Evolutionary conservation across 2,113 vertebrate species (phyloP).

Genomic region (Calidris pygmaea): DNA sequence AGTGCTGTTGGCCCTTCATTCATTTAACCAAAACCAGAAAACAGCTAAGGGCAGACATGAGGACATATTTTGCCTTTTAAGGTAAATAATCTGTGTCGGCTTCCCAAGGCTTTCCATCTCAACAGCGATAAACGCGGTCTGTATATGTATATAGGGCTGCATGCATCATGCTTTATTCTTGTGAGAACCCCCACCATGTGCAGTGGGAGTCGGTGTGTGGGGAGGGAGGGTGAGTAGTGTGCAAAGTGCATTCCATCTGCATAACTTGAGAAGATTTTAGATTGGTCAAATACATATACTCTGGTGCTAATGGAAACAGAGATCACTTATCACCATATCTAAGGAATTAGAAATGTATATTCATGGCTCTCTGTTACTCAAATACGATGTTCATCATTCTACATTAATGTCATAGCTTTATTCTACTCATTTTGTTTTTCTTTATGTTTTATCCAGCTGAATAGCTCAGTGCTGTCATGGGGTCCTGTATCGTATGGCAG

Average conservation of each 20-base stretch:
- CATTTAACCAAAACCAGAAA: not conserved
- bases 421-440: constrained; percentile 45
- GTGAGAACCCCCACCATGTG: not conserved
- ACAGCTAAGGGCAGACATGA: not conserved
- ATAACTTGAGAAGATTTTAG: not conserved
- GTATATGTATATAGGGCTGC: not conserved
- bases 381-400: constrained; percentile 22
- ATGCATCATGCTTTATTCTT: not conserved
- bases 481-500: constrained; percentile 26
- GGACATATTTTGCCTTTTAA: constrained; percentile 32
- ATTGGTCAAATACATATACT: not conserved
- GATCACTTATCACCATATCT: constrained; percentile 11
- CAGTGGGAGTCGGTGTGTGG: not conserved
- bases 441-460: constrained; percentile 32
- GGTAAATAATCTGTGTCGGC: not conserved
- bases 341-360: constrained; percentile 39
- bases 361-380: constrained; percentile 11
- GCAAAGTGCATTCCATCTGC: not conserved
- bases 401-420: constrained; percentile 7
- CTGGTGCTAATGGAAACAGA: not conserved
- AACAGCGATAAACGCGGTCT: not conserved
- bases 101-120: not conserved
- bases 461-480: constrained; percentile 27
- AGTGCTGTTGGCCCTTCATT: not conserved
- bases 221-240: not conserved